Evolutionary conservation across 1,140 invertebrate species (phyloP).

Genomic region (Pentalonia nigronervosa): DNA sequence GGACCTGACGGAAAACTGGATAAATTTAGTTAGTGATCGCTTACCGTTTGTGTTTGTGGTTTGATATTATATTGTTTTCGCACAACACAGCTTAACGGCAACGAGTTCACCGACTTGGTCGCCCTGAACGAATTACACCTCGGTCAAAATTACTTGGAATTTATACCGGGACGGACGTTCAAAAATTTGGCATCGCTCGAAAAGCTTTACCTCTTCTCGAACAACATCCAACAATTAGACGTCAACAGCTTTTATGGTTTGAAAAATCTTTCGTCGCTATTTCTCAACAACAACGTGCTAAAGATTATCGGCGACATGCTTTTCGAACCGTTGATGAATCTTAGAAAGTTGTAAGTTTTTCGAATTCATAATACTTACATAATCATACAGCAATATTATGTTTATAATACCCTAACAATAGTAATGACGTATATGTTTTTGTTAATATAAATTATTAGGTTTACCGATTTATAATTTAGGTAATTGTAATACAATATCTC

Average conservation of each 20-base stretch:
- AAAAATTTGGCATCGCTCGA: conserved; percentile 65
- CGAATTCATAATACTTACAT: conserved; percentile 61
- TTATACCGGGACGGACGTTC: conserved; percentile 67
- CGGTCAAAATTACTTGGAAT: conserved; percentile 69
- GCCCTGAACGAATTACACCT: conserved; percentile 69
- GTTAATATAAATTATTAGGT: neutral
- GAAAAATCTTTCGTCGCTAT: conserved; percentile 68
- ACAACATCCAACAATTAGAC: conserved; percentile 68
- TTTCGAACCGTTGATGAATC: conserved; percentile 66
- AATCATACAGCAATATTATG: too few relatives aligned
- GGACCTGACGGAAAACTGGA: conserved; percentile 69
- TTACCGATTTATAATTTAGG: neutral
- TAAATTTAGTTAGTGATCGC: conserved; percentile 63
- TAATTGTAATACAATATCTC: neutral
- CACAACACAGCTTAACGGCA: conserved; percentile 64
- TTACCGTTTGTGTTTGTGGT: neutral
- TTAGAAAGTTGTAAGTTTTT: conserved; percentile 67
- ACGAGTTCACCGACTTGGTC: conserved; percentile 66
- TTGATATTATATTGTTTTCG: neutral
- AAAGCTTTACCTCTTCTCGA: conserved; percentile 71
- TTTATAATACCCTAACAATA: too few relatives aligned
- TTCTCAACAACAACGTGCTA: conserved; percentile 72
- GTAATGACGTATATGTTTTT: too few relatives aligned
- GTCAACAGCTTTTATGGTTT: conserved; percentile 68
- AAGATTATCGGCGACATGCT: conserved; percentile 66